Percentiles rank a stretch among this genome's conserved stretches.
phyloP scores from a whole-genome alignment of 2,113 vertebrate species.

The Mirza zaza region DNA sequence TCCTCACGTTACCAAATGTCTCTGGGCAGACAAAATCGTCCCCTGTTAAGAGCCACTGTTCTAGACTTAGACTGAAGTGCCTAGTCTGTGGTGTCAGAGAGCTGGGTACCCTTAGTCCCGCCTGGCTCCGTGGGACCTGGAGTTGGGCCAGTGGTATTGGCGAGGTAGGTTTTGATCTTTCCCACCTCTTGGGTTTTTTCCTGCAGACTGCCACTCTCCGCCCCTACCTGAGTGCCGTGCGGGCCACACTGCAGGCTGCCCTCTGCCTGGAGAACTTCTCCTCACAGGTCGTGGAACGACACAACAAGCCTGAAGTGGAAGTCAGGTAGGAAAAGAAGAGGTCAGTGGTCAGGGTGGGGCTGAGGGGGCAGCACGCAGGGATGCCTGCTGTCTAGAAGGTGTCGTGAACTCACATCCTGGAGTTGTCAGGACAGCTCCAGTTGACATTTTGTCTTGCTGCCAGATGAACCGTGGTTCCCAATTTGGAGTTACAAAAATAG shows the following conservation, averaged over 20 bases:
- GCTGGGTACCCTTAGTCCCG: neutral
- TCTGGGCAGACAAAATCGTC: neutral
- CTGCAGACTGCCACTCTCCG: conserved; percentile 95
- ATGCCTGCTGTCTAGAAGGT: neutral
- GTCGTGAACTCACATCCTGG: neutral
- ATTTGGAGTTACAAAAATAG: conserved; percentile 43
- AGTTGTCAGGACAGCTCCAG: neutral
- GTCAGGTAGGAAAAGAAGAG: conserved; percentile 89
- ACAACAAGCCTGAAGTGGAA: conserved; percentile 99
- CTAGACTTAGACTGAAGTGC: neutral
- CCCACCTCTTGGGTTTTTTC: neutral
- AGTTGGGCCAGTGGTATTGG: neutral
- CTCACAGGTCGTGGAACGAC: conserved; percentile 97
- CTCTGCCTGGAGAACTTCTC: conserved; percentile 99
- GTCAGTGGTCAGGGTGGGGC: no score
- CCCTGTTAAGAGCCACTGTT: neutral
- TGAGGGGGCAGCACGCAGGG: neutral
- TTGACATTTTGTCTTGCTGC: neutral
- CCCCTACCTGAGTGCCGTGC: conserved; percentile 97
- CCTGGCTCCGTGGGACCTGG: neutral
- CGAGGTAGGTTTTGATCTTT: conserved; percentile 13
- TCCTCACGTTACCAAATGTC: neutral
- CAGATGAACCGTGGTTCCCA: neutral
- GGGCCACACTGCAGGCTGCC: conserved; percentile 97
- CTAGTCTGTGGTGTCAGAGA: neutral